Evolutionary conservation across 2,797 vertebrate genomes (phyloP).

Genomic region (Poecilia velifera): DNA sequence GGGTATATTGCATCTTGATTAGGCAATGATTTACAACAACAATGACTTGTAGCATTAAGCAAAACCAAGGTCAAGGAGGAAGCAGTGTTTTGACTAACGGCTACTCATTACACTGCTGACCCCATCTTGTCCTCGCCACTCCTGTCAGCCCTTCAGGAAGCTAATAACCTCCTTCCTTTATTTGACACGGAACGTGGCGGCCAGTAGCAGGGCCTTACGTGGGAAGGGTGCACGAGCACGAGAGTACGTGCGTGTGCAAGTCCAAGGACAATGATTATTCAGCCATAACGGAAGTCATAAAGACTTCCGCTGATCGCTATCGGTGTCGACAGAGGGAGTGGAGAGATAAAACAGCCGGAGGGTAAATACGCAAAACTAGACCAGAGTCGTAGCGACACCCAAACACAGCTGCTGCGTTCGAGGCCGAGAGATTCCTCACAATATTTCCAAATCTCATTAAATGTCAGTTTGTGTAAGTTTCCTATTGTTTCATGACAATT

Average conservation of each 20-base stretch:
- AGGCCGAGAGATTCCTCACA: slow-evolving; percentile 29
- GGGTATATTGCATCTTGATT: background rate
- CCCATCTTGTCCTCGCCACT: slow-evolving; percentile 40
- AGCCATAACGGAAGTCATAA: slow-evolving; percentile 84
- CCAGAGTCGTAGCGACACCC: slow-evolving; percentile 38
- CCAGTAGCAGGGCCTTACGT: slow-evolving; percentile 15
- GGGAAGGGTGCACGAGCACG: slow-evolving; percentile 3
- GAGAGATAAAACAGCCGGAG: slow-evolving; percentile 51
- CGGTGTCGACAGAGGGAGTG: slow-evolving; percentile 59
- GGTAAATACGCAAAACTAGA: slow-evolving; percentile 41
- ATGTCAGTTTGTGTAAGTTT: slow-evolving; percentile 36
- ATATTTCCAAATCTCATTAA: slow-evolving; percentile 49
- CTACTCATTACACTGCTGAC: slow-evolving; percentile 45
- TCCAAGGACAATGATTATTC: slow-evolving; percentile 61
- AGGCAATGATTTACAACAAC: background rate
- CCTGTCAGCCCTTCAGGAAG: slow-evolving; percentile 66
- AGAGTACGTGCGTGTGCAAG: slow-evolving; percentile 17
- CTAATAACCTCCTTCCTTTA: slow-evolving; percentile 76
- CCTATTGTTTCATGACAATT: slow-evolving; percentile 6
- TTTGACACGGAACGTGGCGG: slow-evolving; percentile 46
- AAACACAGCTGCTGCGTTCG: slow-evolving; percentile 44
- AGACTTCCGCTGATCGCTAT: slow-evolving; percentile 69
- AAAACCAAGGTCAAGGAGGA: background rate
- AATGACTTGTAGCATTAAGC: background rate
- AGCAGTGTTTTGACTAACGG: slow-evolving; percentile 20